phyloP scores from a whole-genome alignment of 2,888 invertebrate species.

The Steromphala cineraria region DNA sequence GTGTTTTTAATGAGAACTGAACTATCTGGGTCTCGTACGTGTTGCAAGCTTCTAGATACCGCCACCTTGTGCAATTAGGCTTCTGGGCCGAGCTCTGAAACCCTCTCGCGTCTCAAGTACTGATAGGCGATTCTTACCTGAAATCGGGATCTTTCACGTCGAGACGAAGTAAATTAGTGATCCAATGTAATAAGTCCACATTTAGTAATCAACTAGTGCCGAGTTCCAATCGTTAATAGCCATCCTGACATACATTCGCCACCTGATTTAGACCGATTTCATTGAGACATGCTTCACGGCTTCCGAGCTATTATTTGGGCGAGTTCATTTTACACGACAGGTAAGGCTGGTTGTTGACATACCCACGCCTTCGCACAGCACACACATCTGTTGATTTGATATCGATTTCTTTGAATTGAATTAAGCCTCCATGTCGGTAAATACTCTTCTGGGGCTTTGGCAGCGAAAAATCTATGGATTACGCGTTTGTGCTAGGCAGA shows the following conservation, averaged over 20 bases:
- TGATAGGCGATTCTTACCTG: neutral
- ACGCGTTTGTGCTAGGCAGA: neutral
- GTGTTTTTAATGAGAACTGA: neutral
- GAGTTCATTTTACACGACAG: neutral
- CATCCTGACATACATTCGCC: neutral
- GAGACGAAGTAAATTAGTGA: neutral
- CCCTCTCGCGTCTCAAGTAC: neutral
- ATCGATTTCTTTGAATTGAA: neutral
- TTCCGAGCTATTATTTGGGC: constrained; percentile 6
- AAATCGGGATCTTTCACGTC: neutral
- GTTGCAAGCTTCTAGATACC: neutral
- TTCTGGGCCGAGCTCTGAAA: neutral
- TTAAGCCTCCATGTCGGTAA: neutral
- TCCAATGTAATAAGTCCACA: neutral
- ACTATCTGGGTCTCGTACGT: neutral
- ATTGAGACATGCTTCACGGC: neutral
- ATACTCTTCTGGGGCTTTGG: neutral
- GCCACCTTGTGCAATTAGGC: neutral
- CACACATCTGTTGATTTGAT: constrained; percentile 1
- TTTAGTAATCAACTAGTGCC: neutral
- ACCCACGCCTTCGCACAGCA: neutral
- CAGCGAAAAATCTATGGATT: neutral
- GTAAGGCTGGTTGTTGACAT: neutral
- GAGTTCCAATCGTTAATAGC: neutral
- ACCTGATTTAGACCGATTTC: constrained; percentile 5